These are phyloP conservation scores for Metacarcinus magister DNA, from an alignment of 2,888 invertebrate genomes.

Conservation along the genomic window DNA sequence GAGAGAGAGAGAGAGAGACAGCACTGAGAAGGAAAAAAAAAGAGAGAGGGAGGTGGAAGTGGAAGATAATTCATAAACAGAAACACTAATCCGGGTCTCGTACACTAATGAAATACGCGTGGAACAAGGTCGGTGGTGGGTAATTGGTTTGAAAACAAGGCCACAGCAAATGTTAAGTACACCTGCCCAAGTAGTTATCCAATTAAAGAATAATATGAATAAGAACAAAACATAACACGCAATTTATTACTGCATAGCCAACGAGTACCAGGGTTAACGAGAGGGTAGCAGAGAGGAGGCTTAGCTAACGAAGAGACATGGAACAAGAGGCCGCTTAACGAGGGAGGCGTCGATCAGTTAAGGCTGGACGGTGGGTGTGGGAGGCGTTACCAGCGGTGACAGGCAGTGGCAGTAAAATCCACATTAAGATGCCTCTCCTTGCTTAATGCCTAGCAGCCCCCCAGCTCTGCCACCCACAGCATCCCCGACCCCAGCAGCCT, in stretches of 20 bases:
- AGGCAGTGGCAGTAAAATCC: constrained; percentile 70
- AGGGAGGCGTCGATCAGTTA: constrained; percentile 48
- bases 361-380: constrained; percentile 37
- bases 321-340: constrained; percentile 43
- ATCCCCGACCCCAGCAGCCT: background rate
- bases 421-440: constrained; percentile 72
- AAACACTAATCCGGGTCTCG: background rate
- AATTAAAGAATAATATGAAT: constrained; percentile 53
- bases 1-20: background rate
- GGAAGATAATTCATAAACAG: background rate
- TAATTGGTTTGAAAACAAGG: constrained; percentile 40
- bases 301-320: background rate
- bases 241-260: constrained; percentile 40
- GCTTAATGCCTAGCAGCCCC: constrained; percentile 61
- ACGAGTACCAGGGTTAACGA: constrained; percentile 28
- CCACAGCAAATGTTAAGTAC: constrained; percentile 47
- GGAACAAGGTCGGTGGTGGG: background rate
- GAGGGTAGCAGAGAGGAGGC: background rate
- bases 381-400: constrained; percentile 70
- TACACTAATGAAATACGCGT: constrained; percentile 37
- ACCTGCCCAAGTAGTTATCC: constrained; percentile 36
- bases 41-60: background rate
- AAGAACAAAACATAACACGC: constrained; percentile 46
- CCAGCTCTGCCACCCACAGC: constrained; percentile 8
- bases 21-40: background rate